Conservation (phyloP, 2,888 invertebrate genomes). For the Melieria picta region DNA sequence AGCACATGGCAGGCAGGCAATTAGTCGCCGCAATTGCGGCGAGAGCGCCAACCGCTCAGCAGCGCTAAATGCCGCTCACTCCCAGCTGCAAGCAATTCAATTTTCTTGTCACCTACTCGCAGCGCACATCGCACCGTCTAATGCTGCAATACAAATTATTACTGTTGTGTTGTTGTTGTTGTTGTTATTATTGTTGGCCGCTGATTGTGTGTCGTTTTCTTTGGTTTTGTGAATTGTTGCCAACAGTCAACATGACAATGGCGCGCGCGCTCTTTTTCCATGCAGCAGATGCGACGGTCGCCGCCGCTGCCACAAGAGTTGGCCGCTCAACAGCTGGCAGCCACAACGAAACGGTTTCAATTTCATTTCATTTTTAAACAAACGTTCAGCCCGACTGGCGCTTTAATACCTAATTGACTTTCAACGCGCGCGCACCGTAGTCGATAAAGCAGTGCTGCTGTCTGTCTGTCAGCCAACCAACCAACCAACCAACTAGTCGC, state of each 20-base stretch:
- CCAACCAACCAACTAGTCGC: too few species aligned
- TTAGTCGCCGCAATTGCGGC: constrained; percentile 11
- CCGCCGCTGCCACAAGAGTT: too few species aligned
- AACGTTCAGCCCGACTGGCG: constrained; percentile 53
- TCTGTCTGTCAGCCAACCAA: too few species aligned
- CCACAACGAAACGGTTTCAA: constrained; percentile 50
- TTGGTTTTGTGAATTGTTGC: too few species aligned
- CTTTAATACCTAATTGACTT: constrained; percentile 62
- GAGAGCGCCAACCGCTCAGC: too few species aligned
- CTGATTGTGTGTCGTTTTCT: too few species aligned
- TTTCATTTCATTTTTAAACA: constrained; percentile 61
- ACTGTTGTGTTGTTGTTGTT: neutral
- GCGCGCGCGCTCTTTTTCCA: too few species aligned
- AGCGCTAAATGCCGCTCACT: neutral
- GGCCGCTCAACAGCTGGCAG: too few species aligned
- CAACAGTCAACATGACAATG: too few species aligned
- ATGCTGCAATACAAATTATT: neutral
- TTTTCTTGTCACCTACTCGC: constrained; percentile 6
- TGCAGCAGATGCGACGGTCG: too few species aligned
- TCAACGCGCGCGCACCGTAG: constrained; percentile 52
- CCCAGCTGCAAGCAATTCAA: neutral
- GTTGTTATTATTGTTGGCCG: too few species aligned
- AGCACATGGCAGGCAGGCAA: constrained; percentile 7
- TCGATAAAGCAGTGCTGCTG: too few species aligned
- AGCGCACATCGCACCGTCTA: constrained; percentile 35